Evolutionary conservation across 2,113 vertebrate genomes (phyloP).

Genomic region (Amazona guildingii): DNA sequence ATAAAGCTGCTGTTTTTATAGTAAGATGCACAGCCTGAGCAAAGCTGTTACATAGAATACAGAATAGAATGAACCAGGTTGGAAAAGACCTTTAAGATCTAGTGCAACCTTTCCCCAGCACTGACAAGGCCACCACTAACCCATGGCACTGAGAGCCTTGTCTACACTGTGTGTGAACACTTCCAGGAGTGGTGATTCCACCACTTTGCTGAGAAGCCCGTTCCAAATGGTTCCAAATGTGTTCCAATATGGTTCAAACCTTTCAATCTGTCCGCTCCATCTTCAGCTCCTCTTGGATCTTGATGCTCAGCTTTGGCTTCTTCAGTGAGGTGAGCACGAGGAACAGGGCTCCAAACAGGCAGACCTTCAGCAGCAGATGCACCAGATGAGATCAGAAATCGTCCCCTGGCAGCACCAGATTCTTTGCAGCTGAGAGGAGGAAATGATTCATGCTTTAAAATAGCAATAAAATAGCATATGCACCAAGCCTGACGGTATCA

Average conservation of each 20-base stretch:
- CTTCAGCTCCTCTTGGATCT: not conserved
- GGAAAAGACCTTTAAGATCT: not conserved
- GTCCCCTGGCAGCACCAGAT: not conserved
- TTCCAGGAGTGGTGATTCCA: not conserved
- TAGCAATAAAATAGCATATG: accelerated
- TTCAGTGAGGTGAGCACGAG: accelerated
- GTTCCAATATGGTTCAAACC: not conserved
- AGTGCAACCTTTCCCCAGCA: not conserved
- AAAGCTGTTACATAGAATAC: not conserved
- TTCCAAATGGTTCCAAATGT: not conserved
- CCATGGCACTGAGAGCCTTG: not conserved
- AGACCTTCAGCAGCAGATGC: not conserved
- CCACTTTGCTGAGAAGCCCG: not conserved
- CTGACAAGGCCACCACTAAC: not conserved
- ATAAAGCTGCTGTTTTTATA: not conserved
- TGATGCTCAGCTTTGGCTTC: not conserved
- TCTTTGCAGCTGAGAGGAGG: slow-evolving; percentile 53
- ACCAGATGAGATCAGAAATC: slow-evolving; percentile 25
- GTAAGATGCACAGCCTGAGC: not conserved
- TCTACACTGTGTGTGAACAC: not conserved
- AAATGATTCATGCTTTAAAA: not conserved
- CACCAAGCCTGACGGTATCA: not conserved
- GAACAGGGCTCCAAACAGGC: not conserved
- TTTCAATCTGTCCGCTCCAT: not conserved
- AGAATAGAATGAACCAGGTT: not conserved